Evolutionary conservation across 2,888 invertebrate genomes (phyloP).

Genomic region (Drosophila prostipennis): DNA sequence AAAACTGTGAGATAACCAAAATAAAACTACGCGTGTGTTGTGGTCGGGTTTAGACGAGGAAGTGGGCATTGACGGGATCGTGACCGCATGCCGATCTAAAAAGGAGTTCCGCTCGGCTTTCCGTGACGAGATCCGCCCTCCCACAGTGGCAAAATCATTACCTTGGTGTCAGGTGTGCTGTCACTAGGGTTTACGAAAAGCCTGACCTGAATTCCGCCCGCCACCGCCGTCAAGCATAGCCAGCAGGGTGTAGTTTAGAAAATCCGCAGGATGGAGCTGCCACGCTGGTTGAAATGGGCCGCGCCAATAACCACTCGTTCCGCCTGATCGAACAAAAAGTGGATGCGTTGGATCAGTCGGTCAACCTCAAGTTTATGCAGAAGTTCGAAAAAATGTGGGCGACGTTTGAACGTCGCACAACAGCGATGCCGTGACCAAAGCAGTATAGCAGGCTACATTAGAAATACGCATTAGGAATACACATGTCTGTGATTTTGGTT

Average conservation of each 20-base stretch:
- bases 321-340: neutral
- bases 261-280: neutral
- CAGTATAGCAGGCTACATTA: neutral
- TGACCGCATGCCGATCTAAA: neutral
- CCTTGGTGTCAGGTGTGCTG: no score
- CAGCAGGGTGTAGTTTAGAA: neutral
- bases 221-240: neutral
- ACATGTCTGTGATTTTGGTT: slow-evolving; percentile 1
- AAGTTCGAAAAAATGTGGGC: slow-evolving; percentile 1
- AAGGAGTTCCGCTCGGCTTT: neutral
- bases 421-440: neutral
- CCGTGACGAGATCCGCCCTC: no score
- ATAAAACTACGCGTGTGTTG: neutral
- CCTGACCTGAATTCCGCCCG: neutral
- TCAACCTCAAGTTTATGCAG: neutral
- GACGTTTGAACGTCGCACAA: slow-evolving; percentile 2
- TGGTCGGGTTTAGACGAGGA: no score
- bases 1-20: neutral
- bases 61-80: neutral
- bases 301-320: neutral
- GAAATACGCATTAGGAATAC: neutral
- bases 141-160: no score
- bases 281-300: neutral
- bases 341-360: neutral
- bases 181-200: no score